Evolutionary conservation across 2,888 invertebrate species (phyloP), one percentile per base, ranked within the genome.

Genomic region (Heliconius hortense): DNA sequence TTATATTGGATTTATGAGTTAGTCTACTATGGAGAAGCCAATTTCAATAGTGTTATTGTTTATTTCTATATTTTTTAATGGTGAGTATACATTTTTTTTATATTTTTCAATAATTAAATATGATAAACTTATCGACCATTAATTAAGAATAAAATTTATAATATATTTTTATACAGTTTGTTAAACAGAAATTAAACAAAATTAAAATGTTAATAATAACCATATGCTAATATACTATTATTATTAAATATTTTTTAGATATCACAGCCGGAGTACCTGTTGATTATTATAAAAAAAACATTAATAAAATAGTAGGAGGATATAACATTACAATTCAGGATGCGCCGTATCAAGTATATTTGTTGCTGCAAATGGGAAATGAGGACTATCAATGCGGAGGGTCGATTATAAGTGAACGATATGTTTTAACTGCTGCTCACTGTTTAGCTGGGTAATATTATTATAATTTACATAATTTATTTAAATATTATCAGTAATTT

Each of bases 341-440:
- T 60, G 84, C 85, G 5, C 94, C 94, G 0, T 89, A 92, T 79
- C 93, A 93, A 80, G 91, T 86, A 0, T 94, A 91, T 69, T 68
- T 94, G 66, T 76, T 92, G 63, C 81, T 90, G 15, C 82, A 82
- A 72, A 83, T 83, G 68, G 89, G 89, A 0, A 77, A 39, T 0
- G 79, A 83, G 4, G 84, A 87, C 78, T 93, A 84, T 75, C 88
- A 89, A 66, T 94, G 94, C 78, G 94, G 94, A 18, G 94, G 94
- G 0, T 91, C 93, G 1, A 92, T 94, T 73, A 83, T 94, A 60
- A 91, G 83, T 75, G 60, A 74, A 1, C 80, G 80, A 24, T 85
- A 86, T 76, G 82, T 95, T 4, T 79, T 94, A 21, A 94, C 94
- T 0, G 94, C 94, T 10, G 94, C 94, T 8, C 94, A 94, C 82